A percentile compares a stretch with the other conserved stretches of the same genome.
Evolutionary conservation across 2,113 vertebrate genomes (phyloP).

Genomic region (Prolemur simus): DNA sequence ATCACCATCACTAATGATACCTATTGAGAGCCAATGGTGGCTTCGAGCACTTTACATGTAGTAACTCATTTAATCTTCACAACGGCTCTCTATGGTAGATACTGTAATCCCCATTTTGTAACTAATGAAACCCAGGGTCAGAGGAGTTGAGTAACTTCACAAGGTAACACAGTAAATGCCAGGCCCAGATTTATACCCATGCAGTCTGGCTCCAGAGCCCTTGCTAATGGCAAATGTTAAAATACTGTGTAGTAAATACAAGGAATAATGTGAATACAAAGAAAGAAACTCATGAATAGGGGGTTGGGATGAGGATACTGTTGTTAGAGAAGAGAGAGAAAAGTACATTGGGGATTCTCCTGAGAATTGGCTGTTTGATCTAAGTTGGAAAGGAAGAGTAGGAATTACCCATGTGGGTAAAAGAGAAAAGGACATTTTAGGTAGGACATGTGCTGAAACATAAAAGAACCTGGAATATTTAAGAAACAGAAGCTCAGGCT

Average conservation of each 20-base stretch:
- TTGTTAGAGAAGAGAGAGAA: not conserved
- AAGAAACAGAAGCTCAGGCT: not conserved
- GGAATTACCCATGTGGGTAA: not conserved
- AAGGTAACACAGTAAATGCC: not conserved
- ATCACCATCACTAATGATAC: not conserved
- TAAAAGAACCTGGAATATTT: not conserved
- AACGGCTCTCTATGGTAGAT: not conserved
- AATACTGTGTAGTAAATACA: not conserved
- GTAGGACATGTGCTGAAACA: not conserved
- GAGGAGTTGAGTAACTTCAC: not conserved
- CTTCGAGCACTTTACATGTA: not conserved
- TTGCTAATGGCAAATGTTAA: slow-evolving; percentile 27
- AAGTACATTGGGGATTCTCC: not conserved
- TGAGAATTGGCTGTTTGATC: not conserved
- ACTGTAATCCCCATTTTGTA: not conserved
- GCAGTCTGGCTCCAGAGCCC: not conserved
- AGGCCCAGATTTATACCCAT: not conserved
- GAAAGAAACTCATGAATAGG: not conserved
- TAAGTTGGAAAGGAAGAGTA: not conserved
- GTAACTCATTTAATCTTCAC: not conserved
- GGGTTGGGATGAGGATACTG: not conserved
- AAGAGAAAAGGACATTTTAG: not conserved
- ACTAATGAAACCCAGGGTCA: not conserved
- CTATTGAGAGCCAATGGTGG: not conserved
- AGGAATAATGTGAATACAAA: not conserved